Percentiles rank a stretch among this genome's conserved stretches.
phyloP scores from a whole-genome alignment of 1,140 invertebrate genomes.

The Apis laboriosa region DNA sequence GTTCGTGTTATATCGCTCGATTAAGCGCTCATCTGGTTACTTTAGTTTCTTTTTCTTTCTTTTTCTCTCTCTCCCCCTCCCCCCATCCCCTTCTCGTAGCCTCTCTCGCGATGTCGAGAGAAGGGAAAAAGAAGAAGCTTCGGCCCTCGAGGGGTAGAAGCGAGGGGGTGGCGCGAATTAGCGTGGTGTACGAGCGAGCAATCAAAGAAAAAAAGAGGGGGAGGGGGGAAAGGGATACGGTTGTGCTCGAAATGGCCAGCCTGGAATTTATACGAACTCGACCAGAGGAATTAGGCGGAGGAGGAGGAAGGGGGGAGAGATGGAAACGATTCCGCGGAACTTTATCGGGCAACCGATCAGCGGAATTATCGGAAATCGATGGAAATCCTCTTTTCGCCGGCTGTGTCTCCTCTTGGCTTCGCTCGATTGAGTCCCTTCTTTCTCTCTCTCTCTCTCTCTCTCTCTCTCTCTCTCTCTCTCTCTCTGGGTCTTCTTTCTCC shows the following conservation, averaged over 20 bases:
- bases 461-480: neutral
- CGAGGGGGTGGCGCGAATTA: constrained; percentile 22
- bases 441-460: no score
- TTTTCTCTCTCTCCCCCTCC: no score
- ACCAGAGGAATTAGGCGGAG: constrained; percentile 52
- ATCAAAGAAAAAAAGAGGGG: constrained; percentile 30
- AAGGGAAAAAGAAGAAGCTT: neutral
- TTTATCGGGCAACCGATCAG: constrained; percentile 62
- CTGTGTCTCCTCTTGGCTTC: constrained; percentile 22
- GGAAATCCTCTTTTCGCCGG: constrained; percentile 48
- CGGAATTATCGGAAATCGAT: constrained; percentile 59
- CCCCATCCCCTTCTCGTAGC: neutral
- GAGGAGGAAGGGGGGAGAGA: no score
- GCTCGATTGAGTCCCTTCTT: constrained; percentile 20
- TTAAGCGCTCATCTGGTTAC: constrained; percentile 57
- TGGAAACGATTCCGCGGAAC: constrained; percentile 58
- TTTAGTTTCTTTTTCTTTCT: constrained; percentile 13
- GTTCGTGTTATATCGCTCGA: constrained; percentile 47
- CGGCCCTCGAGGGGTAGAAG: neutral
- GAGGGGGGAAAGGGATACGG: neutral
- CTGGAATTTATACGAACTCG: constrained; percentile 61
- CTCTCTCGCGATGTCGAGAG: neutral
- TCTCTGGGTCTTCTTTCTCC: neutral
- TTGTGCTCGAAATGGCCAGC: constrained; percentile 54
- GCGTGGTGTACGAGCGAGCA: constrained; percentile 31